Percentiles rank a stretch among this genome's conserved stretches.
Conservation (phyloP, 64 coral and sea anemone genomes). For the Pocillopora verrucosa region DNA sequence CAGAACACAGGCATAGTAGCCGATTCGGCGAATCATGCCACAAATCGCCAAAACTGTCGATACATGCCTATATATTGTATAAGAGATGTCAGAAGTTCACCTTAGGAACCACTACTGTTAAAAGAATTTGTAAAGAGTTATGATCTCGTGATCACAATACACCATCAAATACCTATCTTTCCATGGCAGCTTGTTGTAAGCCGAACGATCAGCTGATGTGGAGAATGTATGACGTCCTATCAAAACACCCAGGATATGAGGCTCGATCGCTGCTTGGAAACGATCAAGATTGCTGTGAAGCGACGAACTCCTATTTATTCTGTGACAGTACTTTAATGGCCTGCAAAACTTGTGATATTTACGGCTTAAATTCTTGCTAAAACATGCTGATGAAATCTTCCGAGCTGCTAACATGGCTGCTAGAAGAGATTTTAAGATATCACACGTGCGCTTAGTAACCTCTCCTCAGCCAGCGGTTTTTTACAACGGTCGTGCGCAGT, state of each 20-base stretch:
- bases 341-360: conserved; percentile 19
- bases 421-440: background rate
- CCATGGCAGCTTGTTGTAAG: conserved; percentile 2
- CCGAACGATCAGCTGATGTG: background rate
- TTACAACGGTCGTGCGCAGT: background rate
- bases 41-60: no score
- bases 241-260: background rate
- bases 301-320: background rate
- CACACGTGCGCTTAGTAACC: conserved; percentile 34
- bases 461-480: conserved; percentile 2
- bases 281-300: background rate
- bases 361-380: conserved; percentile 20
- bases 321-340: background rate
- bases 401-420: conserved; percentile 34
- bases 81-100: no score
- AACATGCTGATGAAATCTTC: conserved; percentile 8
- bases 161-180: conserved; percentile 14
- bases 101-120: no score
- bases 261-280: conserved; percentile 12
- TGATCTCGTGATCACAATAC: background rate
- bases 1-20: no score
- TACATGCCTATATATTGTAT: no score
- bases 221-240: background rate
- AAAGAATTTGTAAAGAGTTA: no score
- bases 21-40: no score